Evolutionary conservation across 2,888 invertebrate species (phyloP).

Genomic region (Dryobota labecula): DNA sequence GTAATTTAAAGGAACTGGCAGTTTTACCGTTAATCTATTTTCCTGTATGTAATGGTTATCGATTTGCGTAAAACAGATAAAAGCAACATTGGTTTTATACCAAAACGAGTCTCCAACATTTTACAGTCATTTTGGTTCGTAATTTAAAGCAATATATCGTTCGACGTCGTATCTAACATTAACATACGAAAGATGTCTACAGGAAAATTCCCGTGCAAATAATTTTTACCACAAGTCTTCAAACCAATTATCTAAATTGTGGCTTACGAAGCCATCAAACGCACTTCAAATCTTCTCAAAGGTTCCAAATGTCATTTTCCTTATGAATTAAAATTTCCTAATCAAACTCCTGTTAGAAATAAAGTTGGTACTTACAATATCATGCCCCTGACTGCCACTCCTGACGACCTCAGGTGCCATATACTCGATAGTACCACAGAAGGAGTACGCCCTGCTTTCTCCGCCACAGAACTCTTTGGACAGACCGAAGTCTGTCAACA

Average conservation of each 20-base stretch:
- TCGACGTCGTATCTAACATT: neutral
- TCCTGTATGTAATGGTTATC: constrained; percentile 1
- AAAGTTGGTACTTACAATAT: constrained; percentile 94
- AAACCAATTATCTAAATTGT: constrained; percentile 10
- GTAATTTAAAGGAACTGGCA: neutral
- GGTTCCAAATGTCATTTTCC: neutral
- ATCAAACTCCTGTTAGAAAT: neutral
- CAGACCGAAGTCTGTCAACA: constrained; percentile 99
- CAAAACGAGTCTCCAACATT: neutral
- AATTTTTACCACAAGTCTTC: neutral
- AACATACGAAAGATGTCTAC: neutral
- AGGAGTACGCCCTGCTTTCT: constrained; percentile 97
- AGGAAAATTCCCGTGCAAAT: constrained; percentile 5
- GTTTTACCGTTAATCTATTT: constrained; percentile 19
- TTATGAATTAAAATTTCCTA: neutral
- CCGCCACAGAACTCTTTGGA: constrained; percentile 96
- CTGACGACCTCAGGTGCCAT: constrained; percentile 98
- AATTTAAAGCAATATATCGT: neutral
- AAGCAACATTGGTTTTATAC: neutral
- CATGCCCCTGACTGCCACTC: constrained; percentile 97
- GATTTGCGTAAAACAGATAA: neutral
- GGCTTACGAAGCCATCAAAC: constrained; percentile 8
- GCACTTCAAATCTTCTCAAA: neutral
- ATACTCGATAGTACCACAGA: constrained; percentile 99
- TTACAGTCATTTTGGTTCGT: neutral